Evolutionary conservation across 2,888 invertebrate species (phyloP), one percentile per base, ranked within the genome.

Genomic region (Coleophora flavipennella): DNA sequence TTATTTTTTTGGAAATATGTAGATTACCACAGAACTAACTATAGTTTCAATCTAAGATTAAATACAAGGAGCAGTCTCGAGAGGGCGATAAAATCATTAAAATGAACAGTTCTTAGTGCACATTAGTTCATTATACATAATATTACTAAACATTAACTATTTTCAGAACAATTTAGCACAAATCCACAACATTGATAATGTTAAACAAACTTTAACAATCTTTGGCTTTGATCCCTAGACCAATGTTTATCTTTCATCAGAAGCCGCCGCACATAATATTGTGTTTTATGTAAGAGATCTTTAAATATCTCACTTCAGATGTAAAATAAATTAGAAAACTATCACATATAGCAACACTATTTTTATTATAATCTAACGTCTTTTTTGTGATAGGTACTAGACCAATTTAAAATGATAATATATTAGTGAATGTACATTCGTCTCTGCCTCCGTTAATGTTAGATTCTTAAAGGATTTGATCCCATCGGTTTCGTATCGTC

Each of bases 161-260:
- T 71, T 69, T 72, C 79, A 75, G 73, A 80, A 79, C 79, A 83
- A 79, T 83, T 81, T 79, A 77, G 75, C 73, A 75, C 78, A 78
- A 74, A 77, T 77, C 78, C 78, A 78, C 80, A 83, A 83, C 80
- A 80, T 79, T 65, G 76, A 75, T 74, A 81, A 74, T 76, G 83
- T 80, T 70, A 81, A 84, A 80, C 77, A 84, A 81, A 80, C 73
- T 75, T 88, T 87, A 90, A 91, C 89, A 89, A 90, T 90, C 91
- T 91, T 91, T 91, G 91, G 91, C 89, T 89, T 91, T 91, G 91
- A 89, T 91, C 91, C 91, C 91, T 89, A 88, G 89, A 91, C 90
- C 90, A 90, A 90, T 90, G 88, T 72, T 69, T 70, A 66, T 73
- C 65, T 72, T 62, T 68, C 70, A 67, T 60, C 59, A 65, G 63